phyloP scores from a whole-genome alignment of 1,140 invertebrate species.

The Aphaenogaster rudis region DNA sequence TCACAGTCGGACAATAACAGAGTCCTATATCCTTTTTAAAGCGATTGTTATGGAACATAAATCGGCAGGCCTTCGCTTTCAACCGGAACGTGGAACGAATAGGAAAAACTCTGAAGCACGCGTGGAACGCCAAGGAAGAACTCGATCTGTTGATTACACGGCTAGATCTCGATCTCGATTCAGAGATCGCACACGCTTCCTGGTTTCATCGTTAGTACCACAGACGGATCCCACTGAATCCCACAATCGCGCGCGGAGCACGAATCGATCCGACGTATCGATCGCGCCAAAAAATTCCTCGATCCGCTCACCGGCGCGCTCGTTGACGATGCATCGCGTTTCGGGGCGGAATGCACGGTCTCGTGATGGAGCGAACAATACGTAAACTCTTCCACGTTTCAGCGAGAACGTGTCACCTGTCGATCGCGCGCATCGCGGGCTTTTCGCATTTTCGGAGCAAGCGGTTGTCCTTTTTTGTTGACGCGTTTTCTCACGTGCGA shows the following conservation, averaged over 20 bases:
- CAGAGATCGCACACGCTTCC: not conserved
- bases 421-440: slow-evolving; percentile 53
- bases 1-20: not conserved
- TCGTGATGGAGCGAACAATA: not conserved
- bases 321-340: not conserved
- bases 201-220: not conserved
- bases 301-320: slow-evolving; percentile 2
- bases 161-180: not conserved
- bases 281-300: slow-evolving; percentile 22
- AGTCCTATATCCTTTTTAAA: not conserved
- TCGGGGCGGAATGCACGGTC: not conserved
- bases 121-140: not conserved
- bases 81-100: not conserved
- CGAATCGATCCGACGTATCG: not conserved
- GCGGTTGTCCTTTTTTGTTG: not conserved
- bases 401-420: slow-evolving; percentile 47
- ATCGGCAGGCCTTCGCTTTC: not conserved
- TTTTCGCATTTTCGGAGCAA: slow-evolving; percentile 30
- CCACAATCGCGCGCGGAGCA: not conserved
- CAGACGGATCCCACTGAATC: not conserved
- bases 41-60: not conserved
- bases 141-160: not conserved
- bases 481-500: not conserved
- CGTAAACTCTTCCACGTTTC: not conserved
- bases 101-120: not conserved